These are phyloP conservation scores for Sarcoramphus papa DNA, from an alignment of 2,797 vertebrate genomes.

Conservation along the genomic window DNA sequence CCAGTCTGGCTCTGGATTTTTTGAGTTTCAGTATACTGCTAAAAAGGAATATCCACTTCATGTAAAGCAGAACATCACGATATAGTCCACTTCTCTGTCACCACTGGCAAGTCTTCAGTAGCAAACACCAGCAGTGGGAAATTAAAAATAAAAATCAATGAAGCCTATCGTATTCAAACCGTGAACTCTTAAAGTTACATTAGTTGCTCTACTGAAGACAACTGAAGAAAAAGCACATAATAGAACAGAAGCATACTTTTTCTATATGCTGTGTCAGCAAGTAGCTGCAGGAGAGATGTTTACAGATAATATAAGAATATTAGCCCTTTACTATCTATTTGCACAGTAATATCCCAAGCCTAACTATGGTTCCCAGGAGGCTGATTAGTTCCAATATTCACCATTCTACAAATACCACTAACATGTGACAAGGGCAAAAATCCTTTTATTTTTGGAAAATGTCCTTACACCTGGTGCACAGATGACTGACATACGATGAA, in stretches of 20 bases:
- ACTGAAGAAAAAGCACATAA: neutral
- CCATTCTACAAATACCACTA: neutral
- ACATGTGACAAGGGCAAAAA: neutral
- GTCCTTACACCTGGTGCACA: neutral
- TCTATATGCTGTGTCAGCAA: neutral
- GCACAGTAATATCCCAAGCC: neutral
- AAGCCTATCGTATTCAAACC: neutral
- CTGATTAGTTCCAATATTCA: neutral
- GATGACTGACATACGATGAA: neutral
- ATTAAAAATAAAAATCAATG: slow-evolving; percentile 16
- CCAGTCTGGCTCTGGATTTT: neutral
- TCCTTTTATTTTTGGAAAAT: neutral
- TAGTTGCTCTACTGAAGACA: neutral
- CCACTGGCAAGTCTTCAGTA: neutral
- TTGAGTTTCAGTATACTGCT: neutral
- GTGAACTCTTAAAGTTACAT: neutral
- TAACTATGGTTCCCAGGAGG: neutral
- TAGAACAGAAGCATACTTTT: neutral
- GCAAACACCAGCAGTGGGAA: neutral
- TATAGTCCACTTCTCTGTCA: neutral
- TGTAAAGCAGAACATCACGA: neutral
- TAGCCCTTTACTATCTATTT: neutral
- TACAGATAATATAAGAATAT: neutral
- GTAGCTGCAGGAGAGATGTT: neutral
- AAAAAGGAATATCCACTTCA: neutral